phyloP scores from a whole-genome alignment of 2,797 vertebrate genomes.

The Chromis chromis region DNA sequence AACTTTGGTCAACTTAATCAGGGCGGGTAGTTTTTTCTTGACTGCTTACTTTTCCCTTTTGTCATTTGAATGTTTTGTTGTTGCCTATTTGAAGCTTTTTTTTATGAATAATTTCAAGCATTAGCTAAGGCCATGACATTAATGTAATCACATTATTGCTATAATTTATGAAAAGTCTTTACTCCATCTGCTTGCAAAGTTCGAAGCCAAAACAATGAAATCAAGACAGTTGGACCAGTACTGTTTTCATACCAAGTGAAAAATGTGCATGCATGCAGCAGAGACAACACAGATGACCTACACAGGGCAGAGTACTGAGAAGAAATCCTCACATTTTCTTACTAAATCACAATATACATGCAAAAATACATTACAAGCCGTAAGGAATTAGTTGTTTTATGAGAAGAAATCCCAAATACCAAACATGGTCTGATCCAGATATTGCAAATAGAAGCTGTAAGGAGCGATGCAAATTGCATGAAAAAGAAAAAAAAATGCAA shows the following conservation, averaged over 20 bases:
- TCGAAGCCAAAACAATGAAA: conserved; percentile 3
- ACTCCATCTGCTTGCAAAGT: not conserved
- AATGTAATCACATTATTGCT: not conserved
- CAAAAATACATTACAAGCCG: not conserved
- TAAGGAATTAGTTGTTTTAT: not conserved
- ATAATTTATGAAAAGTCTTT: not conserved
- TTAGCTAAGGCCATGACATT: not conserved
- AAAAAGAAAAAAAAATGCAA: not conserved
- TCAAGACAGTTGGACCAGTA: too few species aligned
- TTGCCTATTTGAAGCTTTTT: conserved; percentile 1
- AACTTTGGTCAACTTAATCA: conserved; percentile 5
- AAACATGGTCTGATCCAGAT: not conserved
- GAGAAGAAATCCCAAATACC: not conserved
- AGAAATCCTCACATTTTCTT: not conserved
- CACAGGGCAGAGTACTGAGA: not conserved
- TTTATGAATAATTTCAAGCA: not conserved
- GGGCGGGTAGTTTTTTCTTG: not conserved
- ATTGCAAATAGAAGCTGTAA: not conserved
- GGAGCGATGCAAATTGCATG: conserved; percentile 1
- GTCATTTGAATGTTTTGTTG: conserved; percentile 7
- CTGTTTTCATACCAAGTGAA: not conserved
- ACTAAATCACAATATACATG: not conserved
- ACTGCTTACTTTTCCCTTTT: conserved; percentile 5
- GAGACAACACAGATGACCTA: not conserved
- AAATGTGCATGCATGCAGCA: not conserved